These are phyloP conservation scores for Pediacus dermestoides DNA, from an alignment of 2,888 invertebrate genomes.

Conservation along the genomic window DNA sequence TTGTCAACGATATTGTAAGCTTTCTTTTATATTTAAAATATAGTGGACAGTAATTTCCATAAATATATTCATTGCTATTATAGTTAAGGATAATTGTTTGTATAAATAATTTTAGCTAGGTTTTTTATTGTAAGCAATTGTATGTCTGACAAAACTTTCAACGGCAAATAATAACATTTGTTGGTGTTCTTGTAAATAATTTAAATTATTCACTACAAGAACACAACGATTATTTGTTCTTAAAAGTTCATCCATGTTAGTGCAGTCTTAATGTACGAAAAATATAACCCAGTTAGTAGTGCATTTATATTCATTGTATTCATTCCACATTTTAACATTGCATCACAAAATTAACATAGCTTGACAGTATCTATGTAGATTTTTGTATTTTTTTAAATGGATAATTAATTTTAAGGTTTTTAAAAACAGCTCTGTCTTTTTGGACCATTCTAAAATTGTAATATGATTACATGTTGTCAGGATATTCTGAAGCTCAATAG, in stretches of 20 bases:
- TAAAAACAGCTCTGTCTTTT: slow-evolving; percentile 25
- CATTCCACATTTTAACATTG: slow-evolving; percentile 43
- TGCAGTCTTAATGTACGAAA: slow-evolving; percentile 45
- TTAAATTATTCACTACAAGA: slow-evolving; percentile 5
- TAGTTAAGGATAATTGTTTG: slow-evolving; percentile 50
- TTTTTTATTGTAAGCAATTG: slow-evolving; percentile 50
- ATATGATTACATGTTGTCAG: slow-evolving; percentile 35
- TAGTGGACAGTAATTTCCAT: slow-evolving; percentile 41
- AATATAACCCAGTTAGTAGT: slow-evolving; percentile 43
- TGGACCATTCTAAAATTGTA: slow-evolving; percentile 35
- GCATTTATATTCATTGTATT: slow-evolving; percentile 49
- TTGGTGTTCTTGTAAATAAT: slow-evolving; percentile 3
- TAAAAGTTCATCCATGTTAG: slow-evolving; percentile 44
- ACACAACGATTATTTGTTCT: slow-evolving; percentile 18
- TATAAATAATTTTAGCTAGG: slow-evolving; percentile 51
- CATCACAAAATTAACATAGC: slow-evolving; percentile 43
- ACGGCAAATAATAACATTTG: slow-evolving; percentile 20
- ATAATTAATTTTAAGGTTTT: slow-evolving; percentile 40
- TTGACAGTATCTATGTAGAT: slow-evolving; percentile 44
- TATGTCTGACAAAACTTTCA: slow-evolving; percentile 43
- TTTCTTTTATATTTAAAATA: slow-evolving; percentile 38
- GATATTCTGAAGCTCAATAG: slow-evolving; percentile 37
- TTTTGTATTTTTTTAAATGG: slow-evolving; percentile 51
- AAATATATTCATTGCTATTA: slow-evolving; percentile 47
- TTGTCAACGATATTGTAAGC: slow-evolving; percentile 43